phyloP scores from a whole-genome alignment of 2,113 vertebrate genomes.

The Oreamnos americanus region DNA sequence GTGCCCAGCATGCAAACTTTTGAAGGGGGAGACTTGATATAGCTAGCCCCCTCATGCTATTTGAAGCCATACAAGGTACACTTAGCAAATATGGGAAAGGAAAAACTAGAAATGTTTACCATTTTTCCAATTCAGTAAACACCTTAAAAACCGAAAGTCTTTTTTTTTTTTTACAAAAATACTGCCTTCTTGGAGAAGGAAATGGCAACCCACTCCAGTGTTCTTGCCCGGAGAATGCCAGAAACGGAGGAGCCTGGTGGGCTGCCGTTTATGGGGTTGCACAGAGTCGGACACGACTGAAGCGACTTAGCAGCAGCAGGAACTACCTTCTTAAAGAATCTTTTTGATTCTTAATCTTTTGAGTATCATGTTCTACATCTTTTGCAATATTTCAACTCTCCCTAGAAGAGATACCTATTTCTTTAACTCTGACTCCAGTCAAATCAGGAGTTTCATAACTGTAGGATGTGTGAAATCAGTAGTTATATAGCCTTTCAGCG shows the following conservation, averaged over 20 bases:
- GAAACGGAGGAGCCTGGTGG: too few relatives aligned
- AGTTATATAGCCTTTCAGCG: not conserved
- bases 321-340: not conserved
- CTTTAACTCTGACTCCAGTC: not conserved
- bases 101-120: not conserved
- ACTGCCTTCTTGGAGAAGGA: not conserved
- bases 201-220: too few relatives aligned
- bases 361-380: not conserved
- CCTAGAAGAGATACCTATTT: not conserved
- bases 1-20: not conserved
- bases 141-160: not conserved
- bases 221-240: too few relatives aligned
- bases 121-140: not conserved
- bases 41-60: not conserved
- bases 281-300: too few relatives aligned
- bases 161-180: not conserved
- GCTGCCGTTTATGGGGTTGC: too few relatives aligned
- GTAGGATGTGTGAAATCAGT: not conserved
- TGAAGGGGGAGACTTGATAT: not conserved
- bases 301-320: too few relatives aligned
- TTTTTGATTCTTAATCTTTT: not conserved
- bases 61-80: not conserved
- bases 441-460: not conserved
- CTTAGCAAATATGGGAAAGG: not conserved
- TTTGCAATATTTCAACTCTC: not conserved